phyloP scores from a whole-genome alignment of 2,113 vertebrate genomes.

The Cavia porcellus region DNA sequence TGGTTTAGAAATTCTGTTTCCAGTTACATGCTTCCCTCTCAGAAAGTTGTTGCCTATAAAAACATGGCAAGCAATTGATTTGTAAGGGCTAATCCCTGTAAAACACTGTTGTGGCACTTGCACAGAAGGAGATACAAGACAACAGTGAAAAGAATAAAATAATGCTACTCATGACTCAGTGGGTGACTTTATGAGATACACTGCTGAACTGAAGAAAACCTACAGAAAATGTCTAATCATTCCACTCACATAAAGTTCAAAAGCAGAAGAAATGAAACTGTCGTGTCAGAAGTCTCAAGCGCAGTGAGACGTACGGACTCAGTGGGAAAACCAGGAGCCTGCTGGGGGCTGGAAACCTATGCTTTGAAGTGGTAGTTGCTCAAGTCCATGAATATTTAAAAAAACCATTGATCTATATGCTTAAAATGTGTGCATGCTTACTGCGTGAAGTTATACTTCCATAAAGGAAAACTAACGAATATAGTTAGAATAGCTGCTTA shows the following conservation, averaged over 20 bases:
- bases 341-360: background rate
- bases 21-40: background rate
- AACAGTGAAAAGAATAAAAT: background rate
- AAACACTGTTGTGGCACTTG: background rate
- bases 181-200: background rate
- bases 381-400: background rate
- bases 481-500: background rate
- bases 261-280: background rate
- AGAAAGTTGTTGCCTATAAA: background rate
- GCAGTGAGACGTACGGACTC: background rate
- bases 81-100: background rate
- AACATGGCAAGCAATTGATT: background rate
- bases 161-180: background rate
- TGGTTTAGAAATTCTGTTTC: background rate
- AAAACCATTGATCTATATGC: background rate
- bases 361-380: background rate
- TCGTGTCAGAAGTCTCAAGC: background rate
- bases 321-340: background rate
- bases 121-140: background rate
- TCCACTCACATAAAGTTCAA: conserved; percentile 24
- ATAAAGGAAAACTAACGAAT: background rate
- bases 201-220: background rate
- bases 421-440: background rate
- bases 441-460: background rate
- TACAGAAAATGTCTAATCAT: background rate